phyloP scores from a whole-genome alignment of 2,113 vertebrate genomes.

The Rhea americana region DNA sequence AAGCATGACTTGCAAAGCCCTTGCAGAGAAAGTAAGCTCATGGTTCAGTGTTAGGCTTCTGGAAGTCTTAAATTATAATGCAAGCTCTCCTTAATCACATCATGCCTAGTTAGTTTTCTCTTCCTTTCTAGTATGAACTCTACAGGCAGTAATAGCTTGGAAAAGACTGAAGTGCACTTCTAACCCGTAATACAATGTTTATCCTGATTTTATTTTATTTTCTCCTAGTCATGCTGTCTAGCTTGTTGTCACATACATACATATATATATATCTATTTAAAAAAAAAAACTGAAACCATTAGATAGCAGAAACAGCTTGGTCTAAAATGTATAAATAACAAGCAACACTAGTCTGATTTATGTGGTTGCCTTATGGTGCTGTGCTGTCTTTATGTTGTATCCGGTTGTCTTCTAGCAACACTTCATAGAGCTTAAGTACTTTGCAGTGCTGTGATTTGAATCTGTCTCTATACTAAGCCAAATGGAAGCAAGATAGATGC shows the following conservation, averaged over 20 bases:
- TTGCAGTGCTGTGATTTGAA: neutral
- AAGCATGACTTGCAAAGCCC: neutral
- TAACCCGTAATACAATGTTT: neutral
- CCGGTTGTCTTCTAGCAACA: neutral
- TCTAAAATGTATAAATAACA: neutral
- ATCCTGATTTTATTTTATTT: neutral
- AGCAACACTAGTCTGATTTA: neutral
- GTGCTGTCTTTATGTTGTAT: neutral
- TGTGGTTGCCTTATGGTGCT: neutral
- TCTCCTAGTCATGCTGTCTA: neutral
- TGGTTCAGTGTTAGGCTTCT: neutral
- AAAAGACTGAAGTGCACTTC: neutral
- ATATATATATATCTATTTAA: neutral
- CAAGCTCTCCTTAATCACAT: neutral
- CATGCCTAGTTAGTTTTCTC: neutral
- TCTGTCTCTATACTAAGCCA: neutral
- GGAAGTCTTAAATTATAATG: neutral
- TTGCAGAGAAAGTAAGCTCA: neutral
- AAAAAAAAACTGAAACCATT: neutral
- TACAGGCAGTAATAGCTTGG: neutral
- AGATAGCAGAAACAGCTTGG: neutral
- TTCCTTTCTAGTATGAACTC: neutral
- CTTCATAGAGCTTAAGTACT: neutral
- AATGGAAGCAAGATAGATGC: neutral
- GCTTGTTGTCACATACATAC: no score